These are phyloP conservation scores for Corythaixoides concolor DNA, from an alignment of 2,113 vertebrate species.

Conservation along the genomic window DNA sequence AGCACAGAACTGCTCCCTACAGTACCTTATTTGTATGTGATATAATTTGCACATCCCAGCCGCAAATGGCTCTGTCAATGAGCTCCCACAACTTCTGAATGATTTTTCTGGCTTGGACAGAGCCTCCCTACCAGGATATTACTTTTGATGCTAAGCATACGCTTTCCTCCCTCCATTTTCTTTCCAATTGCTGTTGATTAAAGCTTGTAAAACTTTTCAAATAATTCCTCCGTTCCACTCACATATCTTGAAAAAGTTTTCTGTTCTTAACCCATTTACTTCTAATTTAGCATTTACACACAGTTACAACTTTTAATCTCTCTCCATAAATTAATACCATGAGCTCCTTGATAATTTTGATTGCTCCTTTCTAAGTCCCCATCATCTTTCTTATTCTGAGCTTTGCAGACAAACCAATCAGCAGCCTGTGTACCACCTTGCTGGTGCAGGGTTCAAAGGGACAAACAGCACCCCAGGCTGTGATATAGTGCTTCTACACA, in stretches of 20 bases:
- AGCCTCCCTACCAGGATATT: background rate
- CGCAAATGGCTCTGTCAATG: background rate
- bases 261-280: background rate
- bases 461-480: background rate
- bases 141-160: background rate
- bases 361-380: background rate
- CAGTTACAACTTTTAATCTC: background rate
- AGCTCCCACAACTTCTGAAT: background rate
- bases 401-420: background rate
- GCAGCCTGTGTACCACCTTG: background rate
- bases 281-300: background rate
- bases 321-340: background rate
- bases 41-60: background rate
- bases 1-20: background rate
- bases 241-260: background rate
- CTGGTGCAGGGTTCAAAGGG: rapidly evolving
- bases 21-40: background rate
- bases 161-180: background rate
- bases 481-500: background rate
- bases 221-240: background rate
- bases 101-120: background rate
- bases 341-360: background rate
- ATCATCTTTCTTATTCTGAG: background rate
- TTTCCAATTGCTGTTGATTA: background rate
- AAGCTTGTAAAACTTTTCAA: background rate